phyloP scores from a whole-genome alignment of 1,140 invertebrate genomes.

The Dendroctonus valens region DNA sequence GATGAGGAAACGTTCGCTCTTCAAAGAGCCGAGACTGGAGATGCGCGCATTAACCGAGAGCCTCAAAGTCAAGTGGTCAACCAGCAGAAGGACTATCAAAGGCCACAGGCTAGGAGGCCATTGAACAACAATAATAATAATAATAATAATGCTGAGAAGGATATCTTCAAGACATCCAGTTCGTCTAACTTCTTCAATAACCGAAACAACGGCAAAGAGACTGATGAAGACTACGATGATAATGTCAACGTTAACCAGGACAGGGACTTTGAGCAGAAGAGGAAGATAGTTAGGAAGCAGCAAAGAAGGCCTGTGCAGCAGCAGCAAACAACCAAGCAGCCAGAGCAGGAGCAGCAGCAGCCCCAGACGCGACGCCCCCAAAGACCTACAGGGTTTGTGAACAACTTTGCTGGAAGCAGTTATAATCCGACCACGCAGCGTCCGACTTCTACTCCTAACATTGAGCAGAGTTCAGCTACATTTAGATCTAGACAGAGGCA shows the following conservation, averaged over 20 bases:
- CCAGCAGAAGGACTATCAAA: slow-evolving; percentile 44
- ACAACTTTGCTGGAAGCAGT: slow-evolving; percentile 53
- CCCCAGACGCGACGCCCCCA: slow-evolving; percentile 46
- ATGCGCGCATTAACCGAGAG: slow-evolving; percentile 52
- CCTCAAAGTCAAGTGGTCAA: slow-evolving; percentile 46
- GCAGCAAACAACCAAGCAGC: slow-evolving; percentile 32
- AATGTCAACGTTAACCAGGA: slow-evolving; percentile 47
- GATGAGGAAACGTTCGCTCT: slow-evolving; percentile 73
- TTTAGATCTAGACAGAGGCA: slow-evolving; percentile 39
- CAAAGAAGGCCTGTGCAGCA: slow-evolving; percentile 44
- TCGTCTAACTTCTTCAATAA: slow-evolving; percentile 70
- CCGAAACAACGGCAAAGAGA: slow-evolving; percentile 59
- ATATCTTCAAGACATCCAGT: slow-evolving; percentile 63
- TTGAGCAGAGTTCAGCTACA: background rate
- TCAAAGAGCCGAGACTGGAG: slow-evolving; percentile 72
- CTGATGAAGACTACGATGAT: slow-evolving; percentile 58
- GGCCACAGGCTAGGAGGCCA: slow-evolving; percentile 35
- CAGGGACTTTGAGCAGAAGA: slow-evolving; percentile 46
- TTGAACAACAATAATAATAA: slow-evolving; percentile 44
- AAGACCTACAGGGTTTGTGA: slow-evolving; percentile 50
- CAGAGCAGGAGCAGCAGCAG: slow-evolving; percentile 29
- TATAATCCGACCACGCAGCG: slow-evolving; percentile 55
- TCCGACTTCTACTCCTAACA: slow-evolving; percentile 44
- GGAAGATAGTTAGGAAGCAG: slow-evolving; percentile 48
- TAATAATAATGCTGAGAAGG: slow-evolving; percentile 46